A percentile compares a stretch with the other conserved stretches of the same genome.
These are phyloP conservation scores for Bungarus multicinctus DNA, from an alignment of 2,113 vertebrate genomes.

Conservation along the genomic window DNA sequence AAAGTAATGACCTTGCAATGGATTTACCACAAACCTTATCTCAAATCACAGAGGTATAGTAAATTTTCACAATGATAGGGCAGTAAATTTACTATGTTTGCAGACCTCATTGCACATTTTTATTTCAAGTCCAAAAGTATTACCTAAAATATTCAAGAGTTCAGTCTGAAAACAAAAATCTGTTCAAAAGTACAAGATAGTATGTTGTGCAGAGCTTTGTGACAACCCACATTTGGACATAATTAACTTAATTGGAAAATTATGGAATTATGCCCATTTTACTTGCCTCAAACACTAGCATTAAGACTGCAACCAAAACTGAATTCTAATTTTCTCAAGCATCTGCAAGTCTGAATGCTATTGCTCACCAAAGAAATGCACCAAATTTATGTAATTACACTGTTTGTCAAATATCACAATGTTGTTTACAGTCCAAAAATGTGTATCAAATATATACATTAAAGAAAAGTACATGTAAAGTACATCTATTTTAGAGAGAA, in stretches of 20 bases:
- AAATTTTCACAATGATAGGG: background rate
- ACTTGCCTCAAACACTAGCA: background rate
- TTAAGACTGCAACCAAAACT: background rate
- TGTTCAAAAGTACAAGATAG: background rate
- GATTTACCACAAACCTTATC: background rate
- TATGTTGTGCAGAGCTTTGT: background rate
- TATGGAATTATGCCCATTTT: background rate
- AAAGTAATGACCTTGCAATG: background rate
- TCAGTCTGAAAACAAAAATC: background rate
- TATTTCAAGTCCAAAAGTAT: background rate
- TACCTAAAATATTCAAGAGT: background rate
- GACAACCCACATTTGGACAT: background rate
- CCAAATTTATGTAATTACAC: background rate
- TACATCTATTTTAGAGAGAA: background rate
- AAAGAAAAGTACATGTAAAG: background rate
- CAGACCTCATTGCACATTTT: background rate
- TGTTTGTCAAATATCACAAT: background rate
- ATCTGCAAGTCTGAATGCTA: background rate
- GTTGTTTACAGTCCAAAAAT: background rate
- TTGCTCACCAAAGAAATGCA: background rate
- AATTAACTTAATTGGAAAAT: background rate
- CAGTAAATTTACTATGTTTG: background rate
- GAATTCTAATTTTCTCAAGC: background rate
- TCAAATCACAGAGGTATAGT: background rate
- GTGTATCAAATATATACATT: background rate